Conservation (phyloP, 2,888 invertebrate species). For the Anodontia alba region DNA sequence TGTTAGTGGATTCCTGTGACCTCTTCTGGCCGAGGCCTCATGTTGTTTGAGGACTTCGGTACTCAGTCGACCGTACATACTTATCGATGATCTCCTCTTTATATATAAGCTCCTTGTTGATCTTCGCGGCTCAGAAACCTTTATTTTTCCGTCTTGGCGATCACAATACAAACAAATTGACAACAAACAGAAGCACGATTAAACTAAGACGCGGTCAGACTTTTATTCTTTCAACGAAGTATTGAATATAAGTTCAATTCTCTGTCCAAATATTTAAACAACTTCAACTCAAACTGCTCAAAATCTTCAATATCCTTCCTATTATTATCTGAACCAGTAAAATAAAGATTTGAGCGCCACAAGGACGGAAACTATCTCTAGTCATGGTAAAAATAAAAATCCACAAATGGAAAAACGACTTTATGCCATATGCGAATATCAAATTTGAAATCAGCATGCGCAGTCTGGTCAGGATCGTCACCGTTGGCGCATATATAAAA, state of each 20-base stretch:
- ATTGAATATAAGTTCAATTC: neutral
- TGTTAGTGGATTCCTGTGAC: neutral
- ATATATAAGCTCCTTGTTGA: neutral
- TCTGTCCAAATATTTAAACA: conserved; percentile 4
- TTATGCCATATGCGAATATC: too few relatives aligned
- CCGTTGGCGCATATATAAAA: too few relatives aligned
- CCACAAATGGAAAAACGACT: too few relatives aligned
- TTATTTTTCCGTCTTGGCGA: neutral
- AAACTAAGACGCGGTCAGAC: neutral
- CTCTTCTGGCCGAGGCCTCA: conserved; percentile 32
- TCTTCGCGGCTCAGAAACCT: neutral
- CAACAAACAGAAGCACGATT: neutral
- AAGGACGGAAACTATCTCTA: too few relatives aligned
- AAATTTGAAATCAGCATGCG: too few relatives aligned
- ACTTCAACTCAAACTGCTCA: neutral
- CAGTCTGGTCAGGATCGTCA: too few relatives aligned
- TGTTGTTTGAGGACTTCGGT: conserved; percentile 48
- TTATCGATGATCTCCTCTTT: conserved; percentile 6
- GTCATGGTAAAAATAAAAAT: too few relatives aligned
- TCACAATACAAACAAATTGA: neutral
- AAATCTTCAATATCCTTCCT: neutral
- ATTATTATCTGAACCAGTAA: neutral
- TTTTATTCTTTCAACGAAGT: neutral
- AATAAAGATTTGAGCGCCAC: too few relatives aligned
- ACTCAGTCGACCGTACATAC: conserved; percentile 37